Evolutionary conservation across 2,113 vertebrate species (phyloP), one percentile per base, ranked within the genome.

Genomic region (Proterorhinus semilunaris): DNA sequence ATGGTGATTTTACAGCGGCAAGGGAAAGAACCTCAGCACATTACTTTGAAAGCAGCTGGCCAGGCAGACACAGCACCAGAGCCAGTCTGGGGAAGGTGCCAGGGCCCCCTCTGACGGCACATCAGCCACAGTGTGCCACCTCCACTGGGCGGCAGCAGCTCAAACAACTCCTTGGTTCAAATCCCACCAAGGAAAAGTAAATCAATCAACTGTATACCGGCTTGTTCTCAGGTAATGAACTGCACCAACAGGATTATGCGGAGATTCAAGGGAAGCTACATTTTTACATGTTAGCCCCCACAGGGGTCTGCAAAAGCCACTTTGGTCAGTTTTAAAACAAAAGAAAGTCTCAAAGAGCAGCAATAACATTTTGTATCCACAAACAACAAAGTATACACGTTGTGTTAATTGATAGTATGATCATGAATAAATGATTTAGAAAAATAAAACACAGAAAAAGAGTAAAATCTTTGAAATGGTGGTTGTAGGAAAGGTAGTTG

Each of bases 11-110:
- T 79, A 79, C 75, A 74, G 54, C 65, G 72, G 68, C 71, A 74
- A 12, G 54, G 67, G 69, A 55, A 80, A 81, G n/a, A 88, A 81
- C 79, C 79, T 82, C 75, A 71, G 80, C 66, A 77, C 65, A 82
- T 83, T 81, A 80, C 72, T 87, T 85, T 86, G 76, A 84, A 82
- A 80, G 62, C 74, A 87, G 86, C 75, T 80, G 84, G 74, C 82
- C 68, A 58, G 76, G 69, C 66, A 62, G 76, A 71, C 66, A 73
- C 76, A 83, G 76, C 76, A 83, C 66, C 51, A 66, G 48, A 82
- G 61, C 17, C 66, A 80, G 66, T 63, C 66, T 58, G 65, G 68
- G 75, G 75, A 80, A 70, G 51, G 54, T 76, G 75, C 68, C 75
- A 83, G 65, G 71, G 62, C 71, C 53, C 57, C 0, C 17, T 54